Percentiles rank a stretch among this genome's conserved stretches.
Evolutionary conservation across 2,888 invertebrate species (phyloP).

Genomic region (Blera fallax): DNA sequence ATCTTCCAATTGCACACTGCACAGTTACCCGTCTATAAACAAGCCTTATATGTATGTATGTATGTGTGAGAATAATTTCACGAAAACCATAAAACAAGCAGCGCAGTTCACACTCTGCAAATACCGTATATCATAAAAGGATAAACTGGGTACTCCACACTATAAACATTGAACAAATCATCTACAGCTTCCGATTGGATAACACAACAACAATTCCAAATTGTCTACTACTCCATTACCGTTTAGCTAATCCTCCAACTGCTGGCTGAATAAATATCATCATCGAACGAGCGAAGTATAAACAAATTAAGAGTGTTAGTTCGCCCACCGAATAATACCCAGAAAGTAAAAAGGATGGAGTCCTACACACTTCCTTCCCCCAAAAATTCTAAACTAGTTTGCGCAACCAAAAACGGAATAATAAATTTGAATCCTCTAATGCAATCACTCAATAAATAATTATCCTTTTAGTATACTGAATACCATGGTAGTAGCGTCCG

Average conservation of each 20-base stretch:
- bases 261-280: slow-evolving; percentile 1
- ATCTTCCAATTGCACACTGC: background rate
- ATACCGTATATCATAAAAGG: background rate
- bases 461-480: background rate
- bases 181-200: background rate
- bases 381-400: background rate
- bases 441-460: slow-evolving; percentile 45
- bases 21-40: background rate
- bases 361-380: too few relatives aligned
- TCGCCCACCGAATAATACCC: background rate
- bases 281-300: background rate
- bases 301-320: slow-evolving; percentile 13
- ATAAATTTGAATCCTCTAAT: slow-evolving; percentile 42
- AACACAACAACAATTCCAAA: background rate
- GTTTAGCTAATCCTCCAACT: background rate
- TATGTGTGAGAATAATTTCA: background rate
- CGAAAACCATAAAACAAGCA: background rate
- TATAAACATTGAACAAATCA: slow-evolving; percentile 1
- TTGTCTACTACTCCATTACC: background rate
- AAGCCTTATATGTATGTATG: background rate
- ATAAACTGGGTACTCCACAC: background rate
- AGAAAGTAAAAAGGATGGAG: background rate
- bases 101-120: background rate
- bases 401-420: slow-evolving; percentile 22
- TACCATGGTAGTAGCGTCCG: background rate